Evolutionary conservation across 2,113 vertebrate genomes (phyloP).

Genomic region (Chitala chitala): DNA sequence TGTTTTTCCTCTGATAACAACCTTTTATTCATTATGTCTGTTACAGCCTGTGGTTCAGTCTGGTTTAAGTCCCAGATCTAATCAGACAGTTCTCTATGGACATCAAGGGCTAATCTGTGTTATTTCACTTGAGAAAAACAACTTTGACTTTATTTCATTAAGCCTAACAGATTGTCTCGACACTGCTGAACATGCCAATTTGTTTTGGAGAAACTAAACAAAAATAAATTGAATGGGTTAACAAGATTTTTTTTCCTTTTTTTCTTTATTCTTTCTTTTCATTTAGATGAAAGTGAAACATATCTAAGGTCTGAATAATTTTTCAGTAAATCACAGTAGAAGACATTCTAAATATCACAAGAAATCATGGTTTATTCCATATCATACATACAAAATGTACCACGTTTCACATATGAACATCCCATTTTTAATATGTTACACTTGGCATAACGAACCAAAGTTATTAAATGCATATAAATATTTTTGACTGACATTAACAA

Average conservation of each 20-base stretch:
- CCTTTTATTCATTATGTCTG: background rate
- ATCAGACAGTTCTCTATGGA: background rate
- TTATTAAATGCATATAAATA: too few species aligned
- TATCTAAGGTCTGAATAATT: too few species aligned
- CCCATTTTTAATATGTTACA: too few species aligned
- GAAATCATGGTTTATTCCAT: too few species aligned
- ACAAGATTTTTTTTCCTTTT: background rate
- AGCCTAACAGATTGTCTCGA: background rate
- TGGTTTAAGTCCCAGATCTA: background rate
- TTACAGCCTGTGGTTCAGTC: background rate
- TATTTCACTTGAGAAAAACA: background rate
- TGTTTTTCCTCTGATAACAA: slow-evolving; percentile 6
- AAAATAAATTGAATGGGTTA: background rate
- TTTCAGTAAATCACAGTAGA: too few species aligned
- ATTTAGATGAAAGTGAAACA: too few species aligned
- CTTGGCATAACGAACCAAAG: too few species aligned
- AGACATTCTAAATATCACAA: too few species aligned
- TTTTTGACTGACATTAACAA: too few species aligned
- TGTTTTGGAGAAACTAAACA: background rate
- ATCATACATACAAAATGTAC: too few species aligned
- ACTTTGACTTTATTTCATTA: background rate
- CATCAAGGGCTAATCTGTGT: background rate
- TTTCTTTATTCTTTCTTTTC: background rate
- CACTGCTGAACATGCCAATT: background rate
- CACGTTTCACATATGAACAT: too few species aligned